phyloP scores from a whole-genome alignment of 2,113 vertebrate species.

The Siniperca chuatsi region DNA sequence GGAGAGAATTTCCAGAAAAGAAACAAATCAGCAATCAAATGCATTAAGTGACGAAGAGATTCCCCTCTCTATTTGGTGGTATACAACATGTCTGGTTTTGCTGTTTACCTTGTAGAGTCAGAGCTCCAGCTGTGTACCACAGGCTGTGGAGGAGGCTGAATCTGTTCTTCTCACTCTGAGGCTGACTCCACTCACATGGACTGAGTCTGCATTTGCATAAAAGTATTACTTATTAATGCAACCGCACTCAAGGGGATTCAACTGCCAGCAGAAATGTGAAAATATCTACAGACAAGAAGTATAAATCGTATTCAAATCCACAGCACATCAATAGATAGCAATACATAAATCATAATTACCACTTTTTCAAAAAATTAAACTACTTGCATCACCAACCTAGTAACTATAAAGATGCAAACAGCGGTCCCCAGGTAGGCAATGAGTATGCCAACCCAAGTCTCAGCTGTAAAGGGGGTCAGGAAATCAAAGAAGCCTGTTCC shows the following conservation, averaged over 20 bases:
- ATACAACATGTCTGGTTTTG: background rate
- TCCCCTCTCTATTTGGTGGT: background rate
- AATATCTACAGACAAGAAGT: background rate
- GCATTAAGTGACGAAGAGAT: background rate
- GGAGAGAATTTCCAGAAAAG: background rate
- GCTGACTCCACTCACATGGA: slow-evolving; percentile 89
- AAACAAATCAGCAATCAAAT: background rate
- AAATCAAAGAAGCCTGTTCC: slow-evolving; percentile 86
- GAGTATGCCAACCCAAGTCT: slow-evolving; percentile 89
- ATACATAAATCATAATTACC: background rate
- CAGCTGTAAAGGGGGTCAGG: slow-evolving; percentile 87
- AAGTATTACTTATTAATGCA: slow-evolving; percentile 9
- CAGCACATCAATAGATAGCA: background rate
- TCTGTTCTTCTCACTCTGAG: slow-evolving; percentile 84
- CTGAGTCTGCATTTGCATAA: slow-evolving; percentile 84
- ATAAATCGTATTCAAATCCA: slow-evolving; percentile 11
- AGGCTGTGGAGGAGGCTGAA: slow-evolving; percentile 89
- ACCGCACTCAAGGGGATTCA: slow-evolving; percentile 6
- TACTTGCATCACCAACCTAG: slow-evolving; percentile 81
- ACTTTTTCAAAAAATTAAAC: background rate
- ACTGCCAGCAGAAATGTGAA: background rate
- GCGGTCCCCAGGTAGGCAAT: slow-evolving; percentile 88
- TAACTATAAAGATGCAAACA: slow-evolving; percentile 86
- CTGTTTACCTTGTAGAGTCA: slow-evolving; percentile 89
- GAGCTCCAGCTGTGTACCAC: slow-evolving; percentile 89